Base-by-base conservation (phyloP, 2,113 vertebrate genomes). In the Prinia subflava region DNA sequence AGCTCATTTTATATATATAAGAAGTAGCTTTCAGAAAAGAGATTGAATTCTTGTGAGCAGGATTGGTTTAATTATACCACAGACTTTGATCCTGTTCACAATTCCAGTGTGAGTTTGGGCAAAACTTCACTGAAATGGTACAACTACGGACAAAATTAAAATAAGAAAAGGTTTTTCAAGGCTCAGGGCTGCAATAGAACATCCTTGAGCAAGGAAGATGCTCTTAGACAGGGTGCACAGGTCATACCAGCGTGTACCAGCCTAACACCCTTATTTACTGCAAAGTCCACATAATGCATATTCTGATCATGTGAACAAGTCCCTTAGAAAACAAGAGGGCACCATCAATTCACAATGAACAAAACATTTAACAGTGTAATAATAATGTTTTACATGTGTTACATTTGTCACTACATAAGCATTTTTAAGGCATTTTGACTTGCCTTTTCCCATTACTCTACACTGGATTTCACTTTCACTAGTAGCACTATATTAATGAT, bases 41-140 rank as follows among this genome's bases (percentile, higher is more conserved):
- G 46, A 63, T n/a, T 88, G 59, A 69, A 77, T 83, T 94, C 56
- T 94, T 91, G 13, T 70, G 78, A 93, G 33, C 3, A 12, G 68
- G 71, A 77, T 88, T 84, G 81, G 30, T 95, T 96, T 91, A 94
- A 94, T 91, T 92, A 90, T 19, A 62, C 50, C 39, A 33, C 53
- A 67, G 44, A 60, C 87, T 92, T 95, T 86, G 89, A 92, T 90
- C 64, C 76, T 52, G 21, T 90, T 92, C 69, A 63, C 73, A 87
- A 74, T 87, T 90, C 60, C 64, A 93, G 69, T 35, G 73, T 84
- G 65, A 92, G 87, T 71, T 75, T 71, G 65, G 64, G 49, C 91
- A 94, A 87, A 93, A 86, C 65, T 86, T 85, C 60, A 70, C 41
- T 67, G 82, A 76, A 89, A 27, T 70, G 21, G 55, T 53, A 77